A percentile compares a stretch with the other conserved stretches of the same genome.
Conservation (phyloP, 2,113 vertebrate species). For the Numenius arquata region DNA sequence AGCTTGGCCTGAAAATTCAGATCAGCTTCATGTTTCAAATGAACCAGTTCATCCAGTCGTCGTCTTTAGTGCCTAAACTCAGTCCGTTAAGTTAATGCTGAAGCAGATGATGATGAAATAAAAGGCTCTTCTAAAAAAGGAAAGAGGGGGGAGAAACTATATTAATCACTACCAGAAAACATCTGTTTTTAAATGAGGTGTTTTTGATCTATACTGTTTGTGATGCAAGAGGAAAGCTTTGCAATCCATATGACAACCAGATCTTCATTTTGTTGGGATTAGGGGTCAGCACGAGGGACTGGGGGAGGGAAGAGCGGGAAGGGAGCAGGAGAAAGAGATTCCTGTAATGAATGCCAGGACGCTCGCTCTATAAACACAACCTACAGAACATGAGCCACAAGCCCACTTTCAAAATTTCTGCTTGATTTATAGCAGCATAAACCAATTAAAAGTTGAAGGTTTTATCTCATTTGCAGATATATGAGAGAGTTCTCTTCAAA, state of each 20-base stretch:
- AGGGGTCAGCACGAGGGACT: constrained; percentile 36
- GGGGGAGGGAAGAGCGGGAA: not conserved
- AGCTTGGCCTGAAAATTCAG: constrained; percentile 2
- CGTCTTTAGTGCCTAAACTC: not conserved
- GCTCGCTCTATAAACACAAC: not conserved
- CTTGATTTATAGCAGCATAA: not conserved
- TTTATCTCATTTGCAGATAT: not conserved
- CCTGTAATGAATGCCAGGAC: constrained; percentile 41
- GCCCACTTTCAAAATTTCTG: not conserved
- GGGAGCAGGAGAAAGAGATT: not conserved
- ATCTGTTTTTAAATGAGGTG: constrained; percentile 57
- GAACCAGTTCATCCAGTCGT: not conserved
- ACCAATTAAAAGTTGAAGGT: not conserved
- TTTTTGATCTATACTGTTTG: constrained; percentile 55
- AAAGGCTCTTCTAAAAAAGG: not conserved
- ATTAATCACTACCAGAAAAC: constrained; percentile 63
- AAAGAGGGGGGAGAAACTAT: not conserved
- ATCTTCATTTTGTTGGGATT: constrained; percentile 66
- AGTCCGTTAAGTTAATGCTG: not conserved
- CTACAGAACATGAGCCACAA: not conserved
- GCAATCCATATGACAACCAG: constrained; percentile 63
- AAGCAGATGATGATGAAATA: constrained; percentile 35
- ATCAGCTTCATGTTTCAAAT: constrained; percentile 2
- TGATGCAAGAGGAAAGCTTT: constrained; percentile 59
- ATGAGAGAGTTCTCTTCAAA: not conserved